Evolutionary conservation across 2,888 invertebrate species (phyloP).

Genomic region (Atethmia centrago): DNA sequence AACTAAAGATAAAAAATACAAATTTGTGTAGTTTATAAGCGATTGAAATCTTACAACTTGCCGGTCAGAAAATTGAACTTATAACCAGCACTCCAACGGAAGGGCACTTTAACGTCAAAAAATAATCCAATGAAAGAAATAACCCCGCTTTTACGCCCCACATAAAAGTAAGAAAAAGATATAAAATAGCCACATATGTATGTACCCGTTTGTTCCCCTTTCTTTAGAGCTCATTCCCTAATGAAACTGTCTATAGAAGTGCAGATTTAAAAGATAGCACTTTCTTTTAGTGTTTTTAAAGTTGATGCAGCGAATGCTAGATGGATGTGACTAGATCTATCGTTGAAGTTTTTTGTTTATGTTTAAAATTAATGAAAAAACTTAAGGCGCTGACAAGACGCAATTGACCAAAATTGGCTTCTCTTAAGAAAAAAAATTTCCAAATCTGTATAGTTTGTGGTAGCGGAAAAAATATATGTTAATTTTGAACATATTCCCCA

Average conservation of each 20-base stretch:
- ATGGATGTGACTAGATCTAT: neutral
- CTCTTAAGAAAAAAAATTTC: too few species aligned
- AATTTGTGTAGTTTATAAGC: neutral
- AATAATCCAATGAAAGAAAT: constrained; percentile 12
- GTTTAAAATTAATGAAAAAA: neutral
- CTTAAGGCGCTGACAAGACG: too few species aligned
- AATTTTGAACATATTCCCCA: too few species aligned
- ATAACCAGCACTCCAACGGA: neutral
- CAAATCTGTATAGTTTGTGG: too few species aligned
- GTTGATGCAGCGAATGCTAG: constrained; percentile 12
- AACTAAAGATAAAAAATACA: too few species aligned
- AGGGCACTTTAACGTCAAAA: neutral
- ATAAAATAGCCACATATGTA: constrained; percentile 40
- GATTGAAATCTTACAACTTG: neutral
- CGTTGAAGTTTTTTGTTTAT: constrained; percentile 3
- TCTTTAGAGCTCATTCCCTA: constrained; percentile 53
- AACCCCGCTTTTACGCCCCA: constrained; percentile 23
- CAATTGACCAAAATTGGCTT: too few species aligned
- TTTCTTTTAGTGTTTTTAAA: constrained; percentile 51
- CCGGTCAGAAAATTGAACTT: neutral
- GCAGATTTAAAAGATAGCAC: constrained; percentile 59
- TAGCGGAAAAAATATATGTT: too few species aligned
- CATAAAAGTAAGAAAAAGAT: constrained; percentile 31
- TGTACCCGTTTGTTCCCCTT: constrained; percentile 22
- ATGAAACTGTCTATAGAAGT: constrained; percentile 57